Base-by-base conservation (phyloP, 2,888 invertebrate genomes). In the Eupithecia centaureata region DNA sequence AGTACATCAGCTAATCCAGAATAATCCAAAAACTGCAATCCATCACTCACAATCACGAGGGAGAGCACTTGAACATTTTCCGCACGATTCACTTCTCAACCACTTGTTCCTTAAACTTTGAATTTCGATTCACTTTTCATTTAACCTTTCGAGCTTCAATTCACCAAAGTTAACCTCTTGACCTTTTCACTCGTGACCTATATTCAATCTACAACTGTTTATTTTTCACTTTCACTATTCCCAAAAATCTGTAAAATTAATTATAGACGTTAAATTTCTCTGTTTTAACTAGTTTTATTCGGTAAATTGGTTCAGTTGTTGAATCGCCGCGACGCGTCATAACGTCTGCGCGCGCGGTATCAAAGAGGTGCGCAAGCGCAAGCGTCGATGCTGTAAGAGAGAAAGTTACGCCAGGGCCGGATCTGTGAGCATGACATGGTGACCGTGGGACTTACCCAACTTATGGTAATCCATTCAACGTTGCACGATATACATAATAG, bases 311-410 rank as follows among this genome's bases (percentile, higher is more conserved):
- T 76, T 74, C 59, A 76, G 74, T 75, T 73, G 75, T 63, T 67
- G 12, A 74, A 76, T 61, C 35, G 69, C 76, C 13, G 52, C 52
- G 28, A 76, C 79, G 77, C 78, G 73, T 76, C 78, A 82, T 80
- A 69, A 77, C 78, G 78, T 75, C 78, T 75, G 84, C 84, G 85
- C 82, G 76, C 70, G 85, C 86, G 85, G 75, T 77, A 76, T 76
- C 84, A 83, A 85, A 83, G 86, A 77, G 82, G 76, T 81, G 75
- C 81, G 84, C 84, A 85, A 81, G 84, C 85, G 86, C 88, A 85
- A 86, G 79, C 78, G 86, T 87, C 90, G 87, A 87, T 91, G 92
- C 88, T 88, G 91, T 90, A 91, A 92, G 75, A 91, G 92, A 83
- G 92, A 92, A 92, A 92, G 92, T 91, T 83, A 65, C 69, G 68